Conservation (phyloP, 2,888 invertebrate species). For the Patella caerulea region DNA sequence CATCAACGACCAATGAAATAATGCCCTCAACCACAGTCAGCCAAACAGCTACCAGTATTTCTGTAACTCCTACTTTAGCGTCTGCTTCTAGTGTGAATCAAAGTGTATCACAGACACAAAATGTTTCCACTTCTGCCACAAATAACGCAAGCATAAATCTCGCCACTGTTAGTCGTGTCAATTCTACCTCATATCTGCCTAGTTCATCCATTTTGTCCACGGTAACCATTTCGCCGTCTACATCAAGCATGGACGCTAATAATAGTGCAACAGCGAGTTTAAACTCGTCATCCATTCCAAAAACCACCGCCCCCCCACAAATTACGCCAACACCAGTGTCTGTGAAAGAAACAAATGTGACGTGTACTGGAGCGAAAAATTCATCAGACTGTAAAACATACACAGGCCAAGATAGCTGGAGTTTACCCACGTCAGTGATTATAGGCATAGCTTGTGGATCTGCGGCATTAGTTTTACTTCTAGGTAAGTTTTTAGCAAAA, state of each 20-base stretch:
- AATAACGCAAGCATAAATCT: no score
- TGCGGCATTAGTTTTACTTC: constrained; percentile 25
- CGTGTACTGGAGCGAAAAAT: constrained; percentile 11
- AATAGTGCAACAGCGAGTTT: background rate
- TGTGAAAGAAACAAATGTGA: background rate
- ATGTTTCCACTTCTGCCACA: no score
- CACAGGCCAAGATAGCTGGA: constrained; percentile 9
- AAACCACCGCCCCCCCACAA: background rate
- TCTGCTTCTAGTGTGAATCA: no score
- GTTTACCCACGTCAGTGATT: constrained; percentile 23
- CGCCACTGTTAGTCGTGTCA: no score
- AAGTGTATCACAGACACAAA: no score
- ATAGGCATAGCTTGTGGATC: constrained; percentile 27
- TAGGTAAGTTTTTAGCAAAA: constrained; percentile 21
- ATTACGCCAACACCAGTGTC: background rate
- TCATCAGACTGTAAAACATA: constrained; percentile 20
- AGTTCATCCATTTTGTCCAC: no score
- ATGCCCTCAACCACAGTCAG: background rate
- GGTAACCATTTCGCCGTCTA: background rate
- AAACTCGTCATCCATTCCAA: background rate
- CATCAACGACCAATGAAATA: background rate
- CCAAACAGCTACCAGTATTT: background rate
- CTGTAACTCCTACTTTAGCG: background rate
- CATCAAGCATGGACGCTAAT: background rate
- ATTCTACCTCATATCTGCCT: no score